Base-by-base conservation (phyloP, 2,888 invertebrate genomes). In the Agriopis leucophaearia region DNA sequence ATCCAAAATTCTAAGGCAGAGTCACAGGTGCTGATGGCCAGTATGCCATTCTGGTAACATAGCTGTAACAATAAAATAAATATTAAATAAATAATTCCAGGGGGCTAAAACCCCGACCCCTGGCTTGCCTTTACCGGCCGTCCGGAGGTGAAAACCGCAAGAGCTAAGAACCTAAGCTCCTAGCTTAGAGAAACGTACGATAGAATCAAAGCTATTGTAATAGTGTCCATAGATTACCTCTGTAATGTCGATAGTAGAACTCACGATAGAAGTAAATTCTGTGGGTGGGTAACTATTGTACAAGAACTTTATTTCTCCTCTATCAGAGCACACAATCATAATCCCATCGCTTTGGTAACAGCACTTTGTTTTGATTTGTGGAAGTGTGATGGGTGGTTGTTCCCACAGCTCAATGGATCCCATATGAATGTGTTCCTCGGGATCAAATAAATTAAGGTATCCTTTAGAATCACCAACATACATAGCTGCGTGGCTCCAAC, bases 1-100 rank as follows among this genome's bases (percentile, higher is more conserved):
- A 93, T 84, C 94, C 94, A 94, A 73, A 94, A 91, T 76, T 94
- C 94, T 42, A 94, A 75, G 8, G 94, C 89, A 7, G 91, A 90
- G 70, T 94, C 94, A 78, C 94, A 94, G n/a, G 93, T 94, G 15
- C 94, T 94, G 48, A 92, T 83, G 44, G 89, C 94, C 76, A 94
- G 76, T n/a, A 93, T 85, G 45, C 88, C 91, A 74, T 92, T 91
- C 71, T 88, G 85, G 74, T 94, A 94, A 72, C 89, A 87, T 73
- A 94, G 78, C 94, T 94, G 90, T 61, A 94, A 93, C 72, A 70
- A 54, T 73, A 50, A 64, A 55, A 60, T 45, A 27, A 27, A 66
- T 64, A 60, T n/a, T 42, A 18, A 9, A 18, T n/a, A n/a, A 36
- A 1, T 27, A 27, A 27, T 27, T 27, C 3, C 27, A 27, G n/a